These are phyloP conservation scores for Botrylloides violaceus DNA, from an alignment of 23 tunicate genomes.

Conservation along the genomic window DNA sequence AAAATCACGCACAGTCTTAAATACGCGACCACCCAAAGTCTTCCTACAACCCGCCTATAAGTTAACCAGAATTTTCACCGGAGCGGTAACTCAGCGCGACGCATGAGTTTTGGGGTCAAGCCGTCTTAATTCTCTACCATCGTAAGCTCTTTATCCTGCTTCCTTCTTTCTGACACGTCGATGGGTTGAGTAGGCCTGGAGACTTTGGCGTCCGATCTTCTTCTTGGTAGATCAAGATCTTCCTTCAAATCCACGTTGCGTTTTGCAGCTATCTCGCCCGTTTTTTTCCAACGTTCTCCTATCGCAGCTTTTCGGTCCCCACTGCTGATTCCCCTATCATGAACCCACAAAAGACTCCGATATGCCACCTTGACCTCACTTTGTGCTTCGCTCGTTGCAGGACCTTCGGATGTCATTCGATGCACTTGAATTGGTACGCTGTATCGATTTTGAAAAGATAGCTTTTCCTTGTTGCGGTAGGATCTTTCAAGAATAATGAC, in stretches of 20 bases:
- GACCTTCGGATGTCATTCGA: conserved; percentile 59
- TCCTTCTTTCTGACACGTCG: not conserved
- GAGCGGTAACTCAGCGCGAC: too few relatives aligned
- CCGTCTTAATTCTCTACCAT: too few relatives aligned
- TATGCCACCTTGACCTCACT: not conserved
- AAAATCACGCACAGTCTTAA: too few relatives aligned
- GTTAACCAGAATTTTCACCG: too few relatives aligned
- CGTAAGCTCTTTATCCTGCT: not conserved
- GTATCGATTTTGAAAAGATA: conserved; percentile 48
- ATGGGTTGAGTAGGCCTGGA: not conserved
- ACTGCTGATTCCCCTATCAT: conserved; percentile 10
- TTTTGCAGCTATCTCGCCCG: not conserved
- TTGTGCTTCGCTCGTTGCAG: conserved; percentile 11
- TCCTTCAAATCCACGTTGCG: not conserved
- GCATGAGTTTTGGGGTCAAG: too few relatives aligned
- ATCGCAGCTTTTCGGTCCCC: conserved; percentile 18
- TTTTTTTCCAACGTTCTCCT: conserved; percentile 12
- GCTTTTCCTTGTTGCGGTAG: conserved; percentile 34
- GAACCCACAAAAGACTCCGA: conserved; percentile 19
- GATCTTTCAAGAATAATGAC: conserved; percentile 72
- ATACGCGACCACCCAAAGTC: too few relatives aligned
- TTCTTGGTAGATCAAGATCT: not conserved
- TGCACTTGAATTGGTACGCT: conserved; percentile 34
- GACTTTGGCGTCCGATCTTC: not conserved
- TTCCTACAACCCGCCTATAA: too few relatives aligned